Base-by-base conservation (phyloP, 2,888 invertebrate species). In the Microplitis manilae region DNA sequence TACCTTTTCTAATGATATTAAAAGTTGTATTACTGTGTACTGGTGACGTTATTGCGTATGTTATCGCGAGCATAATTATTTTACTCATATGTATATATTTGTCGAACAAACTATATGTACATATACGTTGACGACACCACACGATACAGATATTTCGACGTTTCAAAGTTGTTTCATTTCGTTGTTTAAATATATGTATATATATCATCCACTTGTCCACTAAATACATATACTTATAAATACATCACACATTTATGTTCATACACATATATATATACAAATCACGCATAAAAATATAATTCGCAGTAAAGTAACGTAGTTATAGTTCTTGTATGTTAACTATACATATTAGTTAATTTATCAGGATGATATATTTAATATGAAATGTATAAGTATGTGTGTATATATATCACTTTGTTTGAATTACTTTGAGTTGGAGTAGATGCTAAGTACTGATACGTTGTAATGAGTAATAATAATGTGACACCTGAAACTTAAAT, bases 1-100 rank as follows among this genome's bases (percentile, higher is more conserved):
- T 81, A 82, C 82, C 82, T 81, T 78, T 80, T 81, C 75, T 80
- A 77, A 79, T 73, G 74, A 77, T 78, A 73, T 79, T 79, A 73
- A 74, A 79, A 76, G 82, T 64, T 73, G 75, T 79, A 78, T 73
- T 75, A 80, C 77, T 74, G 65, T 78, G 77, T 76, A 76, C 71
- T 77, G 80, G 70, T 82, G 76, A 70, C 75, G 74, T 78, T 80
- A 72, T 77, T 78, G 65, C 39, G 70, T 61, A 70, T 73, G 73
- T 80, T 81, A 75, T 80, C 76, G 81, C 77, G 80, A 79, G 81
- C 82, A 82, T 82, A 82, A 82, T 82, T 82, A 76, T 77, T 79
- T 68, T 59, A 60, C 59, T 73, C 40, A 68, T 76, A 62, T 72
- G 68, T 65, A 62, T 72, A 65, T 65, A 73, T 13, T 50, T 50